Conservation (phyloP, 2,888 invertebrate species). For the Spialia ferax region DNA sequence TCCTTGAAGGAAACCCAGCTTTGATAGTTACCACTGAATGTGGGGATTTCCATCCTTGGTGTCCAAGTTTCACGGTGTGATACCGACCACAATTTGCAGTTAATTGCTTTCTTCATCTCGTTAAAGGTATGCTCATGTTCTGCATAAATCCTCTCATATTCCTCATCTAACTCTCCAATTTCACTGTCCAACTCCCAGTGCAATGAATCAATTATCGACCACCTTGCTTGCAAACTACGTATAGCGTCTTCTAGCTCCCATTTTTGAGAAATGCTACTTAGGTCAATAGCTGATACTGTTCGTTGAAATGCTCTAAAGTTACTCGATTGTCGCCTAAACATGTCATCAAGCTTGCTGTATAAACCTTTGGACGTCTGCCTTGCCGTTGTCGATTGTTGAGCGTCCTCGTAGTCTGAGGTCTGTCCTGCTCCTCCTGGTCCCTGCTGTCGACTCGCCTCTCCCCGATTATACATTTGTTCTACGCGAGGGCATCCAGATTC, state of each 20-base stretch:
- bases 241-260: conserved; percentile 12
- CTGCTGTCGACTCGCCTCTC: neutral
- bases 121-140: conserved; percentile 1
- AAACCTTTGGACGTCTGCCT: conserved; percentile 1
- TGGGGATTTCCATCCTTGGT: conserved; percentile 40
- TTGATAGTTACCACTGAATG: conserved; percentile 32
- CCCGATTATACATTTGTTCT: neutral
- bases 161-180: neutral
- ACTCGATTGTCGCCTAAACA: neutral
- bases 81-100: conserved; percentile 14
- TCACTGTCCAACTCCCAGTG: conserved; percentile 36
- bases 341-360: neutral
- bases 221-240: conserved; percentile 7
- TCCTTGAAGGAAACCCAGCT: conserved; percentile 43
- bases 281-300: neutral
- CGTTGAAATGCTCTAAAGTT: conserved; percentile 9
- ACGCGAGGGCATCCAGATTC: neutral
- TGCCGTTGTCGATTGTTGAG: neutral
- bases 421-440: neutral
- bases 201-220: conserved; percentile 29
- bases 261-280: conserved; percentile 3
- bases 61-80: conserved; percentile 35
- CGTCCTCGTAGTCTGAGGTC: neutral
- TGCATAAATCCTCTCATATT: neutral
- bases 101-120: conserved; percentile 8